Evolutionary conservation across 2,113 vertebrate species (phyloP), one percentile per base, ranked within the genome.

Genomic region (Blennius ocellaris): DNA sequence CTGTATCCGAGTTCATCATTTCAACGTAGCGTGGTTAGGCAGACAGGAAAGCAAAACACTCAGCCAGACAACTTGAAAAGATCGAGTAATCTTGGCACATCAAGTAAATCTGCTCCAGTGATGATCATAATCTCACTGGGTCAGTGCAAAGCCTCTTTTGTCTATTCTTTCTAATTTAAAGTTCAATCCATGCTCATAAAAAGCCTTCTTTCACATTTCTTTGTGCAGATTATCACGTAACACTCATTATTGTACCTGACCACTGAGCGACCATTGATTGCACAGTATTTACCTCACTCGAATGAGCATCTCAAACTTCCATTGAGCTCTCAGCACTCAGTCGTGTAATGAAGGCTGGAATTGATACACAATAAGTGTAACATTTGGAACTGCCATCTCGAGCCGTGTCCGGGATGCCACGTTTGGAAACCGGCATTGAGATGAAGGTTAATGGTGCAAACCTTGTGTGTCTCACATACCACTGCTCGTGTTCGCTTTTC

Each of bases 291-390:
- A 84, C 71, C 54, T 82, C 76, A 76, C 60, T 69, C 21, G 60
- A 78, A 71, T 70, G 69, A 38, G 61, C 66, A 10, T 48, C 66
- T 78, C 74, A 80, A 85, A 85, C 44, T 55, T 16, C 66, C 59
- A 59, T 43, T 30, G 57, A 79, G 57, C 66, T 73, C 61, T 52
- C 49, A 10, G 54, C 71, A 76, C 76, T 86, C 75, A 79, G 77
- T 82, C 74, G 73, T 84, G 84, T 87, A 88, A 89, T 89, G 89
- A 87, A 85, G 81, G 82, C 66, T 75, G 69, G 80, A 84, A 87
- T 77, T 84, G 70, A 80, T 65, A 71, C 71, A 84, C 68, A 76
- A 87, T 84, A 63, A 81, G 72, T 80, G 73, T 76, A 80, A 86
- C 76, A 87, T 80, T 41, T 77, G 82, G 76, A 84, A 83, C 60